Base-by-base conservation (phyloP, 2,888 invertebrate genomes). In the Ennomos erosarius region DNA sequence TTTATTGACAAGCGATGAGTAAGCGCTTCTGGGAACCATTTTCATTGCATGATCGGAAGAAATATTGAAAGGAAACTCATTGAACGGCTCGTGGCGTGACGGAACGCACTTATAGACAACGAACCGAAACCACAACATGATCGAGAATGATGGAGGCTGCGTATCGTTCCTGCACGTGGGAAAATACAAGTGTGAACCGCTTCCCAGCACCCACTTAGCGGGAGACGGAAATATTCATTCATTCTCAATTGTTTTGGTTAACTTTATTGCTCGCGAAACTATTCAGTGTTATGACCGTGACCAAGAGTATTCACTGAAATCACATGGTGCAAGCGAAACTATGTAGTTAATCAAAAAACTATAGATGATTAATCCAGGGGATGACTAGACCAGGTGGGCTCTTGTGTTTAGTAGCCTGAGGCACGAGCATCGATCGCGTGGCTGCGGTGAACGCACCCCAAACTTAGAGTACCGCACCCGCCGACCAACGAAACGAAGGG, bases 361-460 rank as follows among this genome's bases (percentile, higher is more conserved):
- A 26, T 26, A 26, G 26, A 26, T 26, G 74, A 78, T 80, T 73
- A 74, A 79, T 77, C 75, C 75, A 74, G 76, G 26, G 26, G 26
- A 74, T 78, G 79, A 79, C 74, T 82, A 77, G 79, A 79, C 74
- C 81, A 77, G 80, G 77, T 78, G 76, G 82, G 79, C 84, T 81
- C 85, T 84, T 80, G 78, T 81, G 72, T 73, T 62, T 57, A 59
- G 73, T 78, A 76, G 81, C 76, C 81, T 76, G 82, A 79, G 84
- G 82, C 78, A 26, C 75, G 81, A 77, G 84, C 83, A 90, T 90
- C 90, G 91, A 91, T 91, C 89, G 90, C 81, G 78, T 70, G 74
- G 74, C 73, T 79, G 83, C 86, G 86, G 85, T 84, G 85, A 88
- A 83, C 88, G 86, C 87, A 84, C 90, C 90, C 90, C 84, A 82